A percentile compares a stretch with the other conserved stretches of the same genome.
phyloP scores from a whole-genome alignment of 2,113 vertebrate genomes.

The Hypocryptadius cinnamomeus region DNA sequence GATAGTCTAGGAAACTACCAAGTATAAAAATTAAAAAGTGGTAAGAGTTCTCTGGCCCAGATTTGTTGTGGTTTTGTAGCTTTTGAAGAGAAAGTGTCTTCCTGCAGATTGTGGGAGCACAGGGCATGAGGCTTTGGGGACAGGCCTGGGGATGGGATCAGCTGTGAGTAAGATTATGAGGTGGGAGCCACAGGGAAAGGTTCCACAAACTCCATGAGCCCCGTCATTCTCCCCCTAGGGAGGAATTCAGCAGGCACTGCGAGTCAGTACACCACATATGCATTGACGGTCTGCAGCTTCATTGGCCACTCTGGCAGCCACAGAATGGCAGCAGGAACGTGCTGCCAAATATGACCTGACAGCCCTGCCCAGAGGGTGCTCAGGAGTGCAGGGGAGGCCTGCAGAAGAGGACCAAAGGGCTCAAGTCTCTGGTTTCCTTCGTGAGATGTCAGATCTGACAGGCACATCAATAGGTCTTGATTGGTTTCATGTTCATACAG shows the following conservation, averaged over 20 bases:
- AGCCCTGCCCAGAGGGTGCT: neutral
- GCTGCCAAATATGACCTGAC: neutral
- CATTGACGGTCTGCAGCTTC: neutral
- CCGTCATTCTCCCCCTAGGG: neutral
- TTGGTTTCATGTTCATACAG: neutral
- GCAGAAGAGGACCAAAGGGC: neutral
- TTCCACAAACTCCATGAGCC: neutral
- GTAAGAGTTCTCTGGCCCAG: neutral
- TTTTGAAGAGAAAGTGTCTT: neutral
- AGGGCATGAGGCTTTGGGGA: neutral
- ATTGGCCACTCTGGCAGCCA: accelerated
- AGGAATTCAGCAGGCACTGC: neutral
- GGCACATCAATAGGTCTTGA: neutral
- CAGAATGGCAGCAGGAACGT: neutral
- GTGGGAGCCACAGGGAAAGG: neutral
- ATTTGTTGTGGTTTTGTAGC: neutral
- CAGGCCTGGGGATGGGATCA: neutral
- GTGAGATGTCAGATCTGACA: neutral
- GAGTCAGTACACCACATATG: accelerated
- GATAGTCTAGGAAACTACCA: neutral
- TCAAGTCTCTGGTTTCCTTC: neutral
- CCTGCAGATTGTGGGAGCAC: neutral
- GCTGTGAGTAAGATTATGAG: neutral
- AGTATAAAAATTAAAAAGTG: neutral
- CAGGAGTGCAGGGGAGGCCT: neutral